phyloP scores from a whole-genome alignment of 2,113 vertebrate genomes.

The Coryphaenoides rupestris region DNA sequence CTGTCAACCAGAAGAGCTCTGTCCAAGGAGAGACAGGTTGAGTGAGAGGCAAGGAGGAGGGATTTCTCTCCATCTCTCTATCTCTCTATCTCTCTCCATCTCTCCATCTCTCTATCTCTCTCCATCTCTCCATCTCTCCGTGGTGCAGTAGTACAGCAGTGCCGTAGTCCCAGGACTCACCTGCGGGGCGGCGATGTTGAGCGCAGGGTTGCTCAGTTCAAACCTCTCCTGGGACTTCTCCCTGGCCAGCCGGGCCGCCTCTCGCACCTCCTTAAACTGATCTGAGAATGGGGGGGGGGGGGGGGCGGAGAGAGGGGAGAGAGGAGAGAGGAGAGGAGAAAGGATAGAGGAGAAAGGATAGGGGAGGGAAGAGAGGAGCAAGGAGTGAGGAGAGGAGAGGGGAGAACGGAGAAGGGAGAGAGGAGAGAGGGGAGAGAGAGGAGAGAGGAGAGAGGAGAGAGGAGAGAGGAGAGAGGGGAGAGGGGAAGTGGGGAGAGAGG shows the following conservation, averaged over 20 bases:
- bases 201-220: slow-evolving; percentile 84
- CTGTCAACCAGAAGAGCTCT: no score
- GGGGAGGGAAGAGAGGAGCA: no score
- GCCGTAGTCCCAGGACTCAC: slow-evolving; percentile 57
- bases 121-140: no score
- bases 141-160: background rate
- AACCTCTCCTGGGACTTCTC: slow-evolving; percentile 96
- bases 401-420: no score
- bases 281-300: slow-evolving; percentile 75
- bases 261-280: slow-evolving; percentile 93
- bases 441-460: background rate
- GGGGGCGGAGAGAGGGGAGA: no score
- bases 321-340: no score
- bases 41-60: background rate
- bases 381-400: no score
- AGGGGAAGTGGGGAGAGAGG: background rate
- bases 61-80: no score
- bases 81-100: no score
- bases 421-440: slow-evolving; percentile 54
- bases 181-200: slow-evolving; percentile 86
- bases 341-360: no score
- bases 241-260: slow-evolving; percentile 86
- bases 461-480: slow-evolving; percentile 81
- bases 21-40: no score
- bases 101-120: no score